phyloP scores from a whole-genome alignment of 2,888 invertebrate species.

The Lithophane leautieri region DNA sequence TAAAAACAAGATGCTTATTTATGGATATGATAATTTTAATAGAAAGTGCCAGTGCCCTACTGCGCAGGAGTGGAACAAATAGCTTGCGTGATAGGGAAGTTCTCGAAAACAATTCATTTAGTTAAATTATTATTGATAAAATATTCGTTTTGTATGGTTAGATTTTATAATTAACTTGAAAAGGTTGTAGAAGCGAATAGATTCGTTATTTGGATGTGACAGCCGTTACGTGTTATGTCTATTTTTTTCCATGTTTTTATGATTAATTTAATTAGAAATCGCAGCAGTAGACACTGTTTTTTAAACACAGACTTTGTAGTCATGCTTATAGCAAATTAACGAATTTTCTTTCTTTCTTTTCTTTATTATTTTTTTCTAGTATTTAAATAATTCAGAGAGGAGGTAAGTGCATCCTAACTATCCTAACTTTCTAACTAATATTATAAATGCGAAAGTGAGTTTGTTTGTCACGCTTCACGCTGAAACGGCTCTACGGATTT shows the following conservation, averaged over 20 bases:
- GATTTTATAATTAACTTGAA: constrained; percentile 59
- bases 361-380: not conserved
- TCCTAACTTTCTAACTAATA: too few relatives aligned
- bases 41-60: constrained; percentile 87
- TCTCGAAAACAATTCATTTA: constrained; percentile 81
- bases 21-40: constrained; percentile 88
- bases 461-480: too few relatives aligned
- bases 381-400: not conserved
- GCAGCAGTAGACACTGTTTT: constrained; percentile 11
- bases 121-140: constrained; percentile 71
- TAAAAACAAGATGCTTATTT: constrained; percentile 77
- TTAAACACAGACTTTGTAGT: not conserved
- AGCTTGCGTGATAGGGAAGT: constrained; percentile 76
- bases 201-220: constrained; percentile 41
- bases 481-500: too few relatives aligned
- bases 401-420: not conserved
- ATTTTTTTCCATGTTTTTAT: constrained; percentile 22
- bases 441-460: too few relatives aligned
- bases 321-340: too few relatives aligned
- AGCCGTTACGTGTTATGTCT: constrained; percentile 44
- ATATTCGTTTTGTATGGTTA: constrained; percentile 63
- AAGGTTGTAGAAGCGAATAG: constrained; percentile 33
- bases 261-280: constrained; percentile 7
- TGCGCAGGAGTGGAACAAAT: constrained; percentile 88
- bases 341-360: too few relatives aligned